These are phyloP conservation scores for Dynastes grantii DNA, from an alignment of 2,888 invertebrate genomes.

Conservation along the genomic window DNA sequence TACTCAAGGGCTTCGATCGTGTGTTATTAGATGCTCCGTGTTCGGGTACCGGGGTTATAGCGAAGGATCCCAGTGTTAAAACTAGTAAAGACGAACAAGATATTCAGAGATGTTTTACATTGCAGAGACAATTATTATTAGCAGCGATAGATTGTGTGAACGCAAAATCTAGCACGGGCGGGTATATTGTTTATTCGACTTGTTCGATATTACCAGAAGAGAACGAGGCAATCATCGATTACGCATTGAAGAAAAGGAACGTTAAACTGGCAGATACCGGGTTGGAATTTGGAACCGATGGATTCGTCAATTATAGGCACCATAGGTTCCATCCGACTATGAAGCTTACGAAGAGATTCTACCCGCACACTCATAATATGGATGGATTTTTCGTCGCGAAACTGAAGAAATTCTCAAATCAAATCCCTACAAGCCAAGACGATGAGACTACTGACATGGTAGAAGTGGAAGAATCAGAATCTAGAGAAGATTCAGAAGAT, in stretches of 20 bases:
- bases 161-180: conserved; percentile 93
- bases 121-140: conserved; percentile 93
- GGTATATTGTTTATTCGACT: conserved; percentile 98
- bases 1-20: conserved; percentile 94
- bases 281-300: conserved; percentile 95
- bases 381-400: conserved; percentile 99
- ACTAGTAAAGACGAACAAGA: conserved; percentile 91
- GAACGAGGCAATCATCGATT: conserved; percentile 98
- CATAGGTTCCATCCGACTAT: conserved; percentile 92
- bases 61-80: conserved; percentile 98
- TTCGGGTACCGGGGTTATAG: conserved; percentile 97
- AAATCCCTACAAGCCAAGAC: conserved; percentile 69
- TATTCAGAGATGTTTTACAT: conserved; percentile 90
- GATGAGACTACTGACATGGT: conserved; percentile 63
- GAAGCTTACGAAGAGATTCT: conserved; percentile 91
- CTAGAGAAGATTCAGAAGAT: too few species aligned
- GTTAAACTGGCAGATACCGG: conserved; percentile 96
- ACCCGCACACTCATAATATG: conserved; percentile 99
- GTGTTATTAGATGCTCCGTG: conserved; percentile 98
- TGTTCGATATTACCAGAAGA: conserved; percentile 99
- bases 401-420: conserved; percentile 95
- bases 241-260: conserved; percentile 92
- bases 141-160: conserved; percentile 98
- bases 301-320: conserved; percentile 91
- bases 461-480: conserved; percentile 49